Conservation (phyloP, 2,797 vertebrate species). For the Perdix hodgsoniae region DNA sequence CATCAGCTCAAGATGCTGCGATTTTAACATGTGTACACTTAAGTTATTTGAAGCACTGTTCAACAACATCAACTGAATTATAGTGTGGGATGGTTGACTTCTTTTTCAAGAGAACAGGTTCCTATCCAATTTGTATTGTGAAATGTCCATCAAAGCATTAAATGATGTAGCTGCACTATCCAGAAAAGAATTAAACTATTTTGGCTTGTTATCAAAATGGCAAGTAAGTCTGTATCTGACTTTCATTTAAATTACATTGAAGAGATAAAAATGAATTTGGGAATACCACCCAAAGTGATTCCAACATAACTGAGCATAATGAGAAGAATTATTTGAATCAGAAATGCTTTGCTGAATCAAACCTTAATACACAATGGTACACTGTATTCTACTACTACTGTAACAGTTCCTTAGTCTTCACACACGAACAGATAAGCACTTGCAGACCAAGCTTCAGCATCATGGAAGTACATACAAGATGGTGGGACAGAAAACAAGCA, state of each 20-base stretch:
- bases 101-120: not conserved
- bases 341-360: not conserved
- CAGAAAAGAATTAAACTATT: not conserved
- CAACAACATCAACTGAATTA: not conserved
- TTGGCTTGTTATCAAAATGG: not conserved
- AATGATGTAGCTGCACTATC: not conserved
- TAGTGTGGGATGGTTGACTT: not conserved
- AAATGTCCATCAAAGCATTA: not conserved
- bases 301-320: not conserved
- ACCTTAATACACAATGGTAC: not conserved
- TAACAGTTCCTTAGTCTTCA: not conserved
- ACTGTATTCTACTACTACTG: not conserved
- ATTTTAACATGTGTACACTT: not conserved
- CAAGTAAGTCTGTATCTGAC: not conserved
- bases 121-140: not conserved
- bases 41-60: not conserved
- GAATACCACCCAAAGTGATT: not conserved
- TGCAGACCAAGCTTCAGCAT: not conserved
- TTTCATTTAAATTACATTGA: not conserved
- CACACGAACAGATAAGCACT: accelerated
- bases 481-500: not conserved
- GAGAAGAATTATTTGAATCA: not conserved
- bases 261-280: not conserved
- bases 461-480: not conserved
- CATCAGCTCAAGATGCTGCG: not conserved